These are phyloP conservation scores for Myotis lucifugus DNA, from an alignment of 2,113 vertebrate species.

Conservation along the genomic window DNA sequence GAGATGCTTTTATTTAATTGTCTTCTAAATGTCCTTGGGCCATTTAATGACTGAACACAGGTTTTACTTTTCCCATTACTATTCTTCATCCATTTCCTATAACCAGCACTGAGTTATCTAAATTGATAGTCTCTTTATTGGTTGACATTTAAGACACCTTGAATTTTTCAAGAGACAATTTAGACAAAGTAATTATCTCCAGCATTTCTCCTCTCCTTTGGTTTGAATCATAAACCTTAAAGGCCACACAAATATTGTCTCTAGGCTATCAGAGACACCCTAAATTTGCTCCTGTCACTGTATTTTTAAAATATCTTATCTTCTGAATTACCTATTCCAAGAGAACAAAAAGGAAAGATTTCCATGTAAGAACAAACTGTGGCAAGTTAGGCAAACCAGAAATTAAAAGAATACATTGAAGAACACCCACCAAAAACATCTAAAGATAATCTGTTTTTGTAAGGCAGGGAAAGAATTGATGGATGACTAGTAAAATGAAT, in stretches of 20 bases:
- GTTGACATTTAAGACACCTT: neutral
- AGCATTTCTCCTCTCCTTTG: neutral
- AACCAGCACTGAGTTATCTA: neutral
- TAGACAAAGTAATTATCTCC: neutral
- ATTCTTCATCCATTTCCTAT: neutral
- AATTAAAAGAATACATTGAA: constrained; percentile 22
- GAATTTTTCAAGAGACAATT: constrained; percentile 28
- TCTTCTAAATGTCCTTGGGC: neutral
- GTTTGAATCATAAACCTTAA: neutral
- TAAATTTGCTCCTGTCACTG: neutral
- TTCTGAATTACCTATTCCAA: neutral
- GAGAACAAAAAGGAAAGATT: neutral
- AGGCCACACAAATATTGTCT: neutral
- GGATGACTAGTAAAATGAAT: neutral
- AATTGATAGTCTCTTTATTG: neutral
- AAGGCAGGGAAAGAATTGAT: neutral
- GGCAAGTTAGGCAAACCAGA: neutral
- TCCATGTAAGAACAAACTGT: neutral
- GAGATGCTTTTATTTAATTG: constrained; percentile 10
- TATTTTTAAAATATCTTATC: neutral
- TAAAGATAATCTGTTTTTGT: neutral
- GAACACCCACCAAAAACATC: neutral
- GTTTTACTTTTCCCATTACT: neutral
- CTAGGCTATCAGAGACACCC: neutral
- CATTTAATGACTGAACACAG: neutral